Base-by-base conservation (phyloP, 2,797 vertebrate genomes). In the Hephaestus fuliginosus region DNA sequence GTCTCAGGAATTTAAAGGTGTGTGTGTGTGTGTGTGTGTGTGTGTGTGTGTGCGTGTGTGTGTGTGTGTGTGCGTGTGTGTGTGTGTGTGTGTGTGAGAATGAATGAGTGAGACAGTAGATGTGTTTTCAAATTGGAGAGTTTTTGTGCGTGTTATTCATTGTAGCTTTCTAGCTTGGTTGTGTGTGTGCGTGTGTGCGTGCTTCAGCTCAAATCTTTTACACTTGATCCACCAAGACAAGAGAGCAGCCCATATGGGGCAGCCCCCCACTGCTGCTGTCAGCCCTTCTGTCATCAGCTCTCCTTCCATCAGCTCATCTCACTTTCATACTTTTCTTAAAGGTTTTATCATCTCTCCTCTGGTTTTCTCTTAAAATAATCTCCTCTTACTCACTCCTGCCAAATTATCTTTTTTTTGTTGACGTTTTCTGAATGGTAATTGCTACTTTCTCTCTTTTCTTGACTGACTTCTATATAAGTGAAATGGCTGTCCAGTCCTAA, bases 131-230 rank as follows among this genome's bases (percentile, higher is more conserved):
- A 46, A 28, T 58, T 10, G 20, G 25, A 10, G 15, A 15, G 39
- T 25, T 25, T 52, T 14, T 25, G 33, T 58, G 9, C 36, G 13
- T 52, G 17, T 60, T 25, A 25, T 25, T 25, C 25, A 22, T 12
- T 51, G 33, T 53, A 12, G 25, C 56, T 18, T 71, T 71, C 30
- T 60, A 55, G 49, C 20, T 63, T 70, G 57, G 46, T 66, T 22
- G n/a, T 13, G n/a, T 25, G 46, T 53, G 36, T 44, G 58, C 67
- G 46, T 70, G 62, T 72, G 15, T 61, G 13, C 57, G 28, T 68
- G 33, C n/a, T 41, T 74, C 36, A 78, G 13, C 22, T 67, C 22
- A 68, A 78, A 67, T 30, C 20, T 75, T 61, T 70, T 41, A 62
- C 11, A 64, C 15, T 60, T 48, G 44, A 70, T 60, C 43, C 55